phyloP scores from a whole-genome alignment of 1,140 invertebrate genomes.

The Sitophilus oryzae region DNA sequence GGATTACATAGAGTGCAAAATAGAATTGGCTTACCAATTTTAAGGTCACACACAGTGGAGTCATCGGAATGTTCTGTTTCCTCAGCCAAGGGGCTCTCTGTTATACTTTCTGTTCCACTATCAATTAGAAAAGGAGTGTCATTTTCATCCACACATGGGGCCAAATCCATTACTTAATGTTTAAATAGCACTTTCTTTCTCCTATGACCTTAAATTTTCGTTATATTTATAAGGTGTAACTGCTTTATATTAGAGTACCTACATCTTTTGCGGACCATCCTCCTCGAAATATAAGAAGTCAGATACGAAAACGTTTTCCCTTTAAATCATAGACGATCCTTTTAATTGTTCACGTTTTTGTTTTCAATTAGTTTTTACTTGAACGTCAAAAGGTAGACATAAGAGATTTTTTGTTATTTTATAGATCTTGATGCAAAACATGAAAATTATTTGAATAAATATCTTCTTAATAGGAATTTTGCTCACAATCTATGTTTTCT shows the following conservation, averaged over 20 bases:
- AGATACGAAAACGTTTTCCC: not conserved
- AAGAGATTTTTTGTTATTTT: not conserved
- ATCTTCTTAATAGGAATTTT: not conserved
- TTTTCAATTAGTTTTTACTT: conserved; percentile 10
- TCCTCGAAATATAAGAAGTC: conserved; percentile 6
- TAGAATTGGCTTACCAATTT: conserved; percentile 18
- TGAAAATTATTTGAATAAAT: not conserved
- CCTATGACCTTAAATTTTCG: conserved; percentile 22
- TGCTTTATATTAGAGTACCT: conserved; percentile 10
- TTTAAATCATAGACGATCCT: conserved; percentile 1
- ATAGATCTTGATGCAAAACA: not conserved
- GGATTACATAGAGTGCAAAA: conserved; percentile 8
- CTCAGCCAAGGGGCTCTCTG: conserved; percentile 33
- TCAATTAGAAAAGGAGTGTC: conserved; percentile 35
- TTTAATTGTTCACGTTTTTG: conserved; percentile 7
- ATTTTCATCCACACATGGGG: conserved; percentile 29
- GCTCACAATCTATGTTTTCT: not conserved
- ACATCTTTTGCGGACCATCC: conserved; percentile 33
- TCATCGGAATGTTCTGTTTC: conserved; percentile 31
- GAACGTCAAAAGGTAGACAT: conserved; percentile 7
- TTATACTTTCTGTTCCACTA: conserved; percentile 35
- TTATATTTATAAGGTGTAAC: conserved; percentile 1
- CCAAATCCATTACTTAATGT: conserved; percentile 33
- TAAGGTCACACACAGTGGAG: conserved; percentile 31
- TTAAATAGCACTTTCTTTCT: conserved; percentile 24